Percentiles rank a stretch among this genome's conserved stretches.
Conservation (phyloP, 2,888 invertebrate genomes). For the Kryphioiulus occultus region DNA sequence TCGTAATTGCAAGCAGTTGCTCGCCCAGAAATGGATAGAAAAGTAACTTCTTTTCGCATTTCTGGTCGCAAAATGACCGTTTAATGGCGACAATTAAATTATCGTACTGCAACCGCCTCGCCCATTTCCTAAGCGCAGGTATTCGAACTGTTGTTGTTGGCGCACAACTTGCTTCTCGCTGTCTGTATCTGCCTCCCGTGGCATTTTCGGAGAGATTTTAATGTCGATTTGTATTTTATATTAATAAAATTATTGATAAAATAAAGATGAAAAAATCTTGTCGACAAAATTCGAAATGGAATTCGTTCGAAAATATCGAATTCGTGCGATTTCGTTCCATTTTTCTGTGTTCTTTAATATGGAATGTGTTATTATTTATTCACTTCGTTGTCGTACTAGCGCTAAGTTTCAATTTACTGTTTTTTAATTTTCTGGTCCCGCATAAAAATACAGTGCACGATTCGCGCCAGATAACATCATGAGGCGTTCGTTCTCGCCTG, state of each 20-base stretch:
- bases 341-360: no score
- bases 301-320: no score
- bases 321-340: no score
- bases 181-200: no score
- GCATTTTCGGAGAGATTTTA: no score
- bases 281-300: no score
- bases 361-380: no score
- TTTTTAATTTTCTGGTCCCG: slow-evolving; percentile 1
- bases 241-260: no score
- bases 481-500: neutral
- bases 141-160: neutral
- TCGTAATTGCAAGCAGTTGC: slow-evolving; percentile 30
- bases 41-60: slow-evolving; percentile 27
- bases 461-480: neutral
- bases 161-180: neutral
- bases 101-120: neutral
- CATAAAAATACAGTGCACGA: neutral
- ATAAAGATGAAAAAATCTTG: no score
- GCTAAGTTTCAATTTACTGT: neutral
- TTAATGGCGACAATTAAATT: slow-evolving; percentile 32
- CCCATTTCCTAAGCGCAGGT: neutral
- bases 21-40: neutral
- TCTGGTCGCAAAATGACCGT: slow-evolving; percentile 29
- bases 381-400: no score
- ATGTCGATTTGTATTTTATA: no score